A percentile compares a stretch with the other conserved stretches of the same genome.
These are phyloP conservation scores for Aegotheles bennettii DNA, from an alignment of 2,113 vertebrate species.

Conservation along the genomic window DNA sequence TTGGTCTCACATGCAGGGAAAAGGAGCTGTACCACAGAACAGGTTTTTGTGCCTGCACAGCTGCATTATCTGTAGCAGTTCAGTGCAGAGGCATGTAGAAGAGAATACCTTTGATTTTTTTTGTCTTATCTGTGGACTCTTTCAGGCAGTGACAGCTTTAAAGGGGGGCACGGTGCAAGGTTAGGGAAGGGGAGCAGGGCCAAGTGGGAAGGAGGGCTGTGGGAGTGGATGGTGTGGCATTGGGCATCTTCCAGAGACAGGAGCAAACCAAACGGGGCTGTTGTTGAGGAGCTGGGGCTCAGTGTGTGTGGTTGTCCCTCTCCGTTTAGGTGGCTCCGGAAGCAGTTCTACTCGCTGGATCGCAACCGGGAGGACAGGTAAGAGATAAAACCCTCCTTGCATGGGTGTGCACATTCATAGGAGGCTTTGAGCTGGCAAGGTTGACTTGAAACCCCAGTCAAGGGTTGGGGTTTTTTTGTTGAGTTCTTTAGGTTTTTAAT, in stretches of 20 bases:
- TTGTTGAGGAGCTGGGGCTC: background rate
- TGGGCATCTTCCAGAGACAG: background rate
- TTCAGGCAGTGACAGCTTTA: background rate
- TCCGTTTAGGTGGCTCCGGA: conserved; percentile 88
- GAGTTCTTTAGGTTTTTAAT: background rate
- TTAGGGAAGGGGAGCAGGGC: background rate
- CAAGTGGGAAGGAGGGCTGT: background rate
- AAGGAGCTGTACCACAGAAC: background rate
- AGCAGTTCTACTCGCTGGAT: conserved; percentile 94
- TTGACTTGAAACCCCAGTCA: background rate
- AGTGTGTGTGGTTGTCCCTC: background rate
- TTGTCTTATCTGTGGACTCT: background rate
- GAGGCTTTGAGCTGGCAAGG: background rate
- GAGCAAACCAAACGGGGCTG: background rate
- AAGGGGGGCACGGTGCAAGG: background rate
- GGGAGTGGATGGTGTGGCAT: background rate
- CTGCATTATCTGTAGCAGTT: background rate
- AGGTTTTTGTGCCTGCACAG: background rate
- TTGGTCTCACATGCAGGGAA: background rate
- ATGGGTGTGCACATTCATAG: rapidly evolving
- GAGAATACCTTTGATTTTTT: background rate
- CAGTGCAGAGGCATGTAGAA: background rate
- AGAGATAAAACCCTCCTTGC: background rate
- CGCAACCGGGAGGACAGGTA: conserved; percentile 95
- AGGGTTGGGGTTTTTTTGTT: background rate